Evolutionary conservation across 2,113 vertebrate species (phyloP).

Genomic region (Callospermophilus lateralis): DNA sequence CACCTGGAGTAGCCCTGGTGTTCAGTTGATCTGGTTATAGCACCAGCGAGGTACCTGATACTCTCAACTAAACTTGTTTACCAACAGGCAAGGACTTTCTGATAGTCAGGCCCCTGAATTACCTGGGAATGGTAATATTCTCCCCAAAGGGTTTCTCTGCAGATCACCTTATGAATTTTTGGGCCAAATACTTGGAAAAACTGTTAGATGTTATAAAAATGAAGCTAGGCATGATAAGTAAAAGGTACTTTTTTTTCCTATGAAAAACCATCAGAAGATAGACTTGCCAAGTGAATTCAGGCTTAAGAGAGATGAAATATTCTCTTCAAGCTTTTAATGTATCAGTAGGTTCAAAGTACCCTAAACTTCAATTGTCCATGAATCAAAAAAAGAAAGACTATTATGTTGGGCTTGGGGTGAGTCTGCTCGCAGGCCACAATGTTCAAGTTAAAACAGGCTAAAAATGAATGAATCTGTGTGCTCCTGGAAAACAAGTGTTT

Average conservation of each 20-base stretch:
- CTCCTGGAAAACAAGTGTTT: slow-evolving; percentile 22
- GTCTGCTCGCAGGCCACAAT: not conserved
- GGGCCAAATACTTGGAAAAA: not conserved
- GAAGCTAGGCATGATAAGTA: not conserved
- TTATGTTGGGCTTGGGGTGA: not conserved
- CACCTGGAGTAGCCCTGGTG: not conserved
- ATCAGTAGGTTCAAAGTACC: not conserved
- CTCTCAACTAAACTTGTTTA: not conserved
- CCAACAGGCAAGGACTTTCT: not conserved
- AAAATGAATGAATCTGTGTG: not conserved
- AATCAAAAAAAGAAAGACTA: not conserved
- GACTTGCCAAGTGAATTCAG: not conserved
- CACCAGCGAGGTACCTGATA: not conserved
- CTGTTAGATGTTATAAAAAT: not conserved
- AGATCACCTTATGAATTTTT: not conserved
- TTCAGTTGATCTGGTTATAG: not conserved
- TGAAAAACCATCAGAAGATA: not conserved
- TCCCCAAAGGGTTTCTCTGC: not conserved
- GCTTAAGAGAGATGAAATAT: not conserved
- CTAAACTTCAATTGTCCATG: not conserved
- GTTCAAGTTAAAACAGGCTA: not conserved
- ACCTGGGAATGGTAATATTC: not conserved
- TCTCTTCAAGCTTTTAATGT: not conserved
- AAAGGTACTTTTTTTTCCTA: not conserved
- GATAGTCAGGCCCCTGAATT: not conserved